These are phyloP conservation scores for Candoia aspera DNA, from an alignment of 2,113 vertebrate genomes.

Conservation along the genomic window DNA sequence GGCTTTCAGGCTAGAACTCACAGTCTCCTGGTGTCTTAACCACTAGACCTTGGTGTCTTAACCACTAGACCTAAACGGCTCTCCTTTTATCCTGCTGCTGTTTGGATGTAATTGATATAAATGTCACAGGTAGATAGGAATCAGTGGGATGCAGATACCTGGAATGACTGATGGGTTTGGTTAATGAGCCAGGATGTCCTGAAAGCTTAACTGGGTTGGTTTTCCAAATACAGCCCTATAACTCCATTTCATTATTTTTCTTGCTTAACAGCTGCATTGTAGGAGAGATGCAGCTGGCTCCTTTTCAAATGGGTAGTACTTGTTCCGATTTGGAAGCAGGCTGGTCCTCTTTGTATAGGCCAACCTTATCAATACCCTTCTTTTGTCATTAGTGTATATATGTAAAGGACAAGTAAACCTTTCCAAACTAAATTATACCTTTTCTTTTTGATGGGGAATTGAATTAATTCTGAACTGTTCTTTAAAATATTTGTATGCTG, in stretches of 20 bases:
- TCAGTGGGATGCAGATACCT: not conserved
- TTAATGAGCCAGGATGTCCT: not conserved
- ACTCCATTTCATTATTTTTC: not conserved
- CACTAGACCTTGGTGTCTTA: too few relatives aligned
- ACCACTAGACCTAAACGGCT: too few relatives aligned
- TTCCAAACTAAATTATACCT: conserved; percentile 44
- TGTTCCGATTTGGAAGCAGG: not conserved
- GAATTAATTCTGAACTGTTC: conserved; percentile 47
- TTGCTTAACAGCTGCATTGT: not conserved
- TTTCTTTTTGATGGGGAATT: conserved; percentile 20
- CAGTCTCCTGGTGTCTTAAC: too few relatives aligned
- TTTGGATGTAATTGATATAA: not conserved
- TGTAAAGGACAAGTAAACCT: conserved; percentile 46
- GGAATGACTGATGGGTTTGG: too few relatives aligned
- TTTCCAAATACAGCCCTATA: not conserved
- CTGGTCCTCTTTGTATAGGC: conserved; percentile 33
- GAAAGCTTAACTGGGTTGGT: not conserved
- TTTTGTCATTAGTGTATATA: conserved; percentile 48
- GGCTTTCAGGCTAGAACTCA: too few relatives aligned
- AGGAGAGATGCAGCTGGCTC: not conserved
- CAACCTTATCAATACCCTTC: conserved; percentile 43
- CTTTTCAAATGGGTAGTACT: conserved; percentile 8
- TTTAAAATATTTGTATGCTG: conserved; percentile 50
- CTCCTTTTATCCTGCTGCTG: not conserved
- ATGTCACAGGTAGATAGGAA: not conserved